Evolutionary conservation across 2,888 invertebrate species (phyloP).

Genomic region (Entomobrya proxima): DNA sequence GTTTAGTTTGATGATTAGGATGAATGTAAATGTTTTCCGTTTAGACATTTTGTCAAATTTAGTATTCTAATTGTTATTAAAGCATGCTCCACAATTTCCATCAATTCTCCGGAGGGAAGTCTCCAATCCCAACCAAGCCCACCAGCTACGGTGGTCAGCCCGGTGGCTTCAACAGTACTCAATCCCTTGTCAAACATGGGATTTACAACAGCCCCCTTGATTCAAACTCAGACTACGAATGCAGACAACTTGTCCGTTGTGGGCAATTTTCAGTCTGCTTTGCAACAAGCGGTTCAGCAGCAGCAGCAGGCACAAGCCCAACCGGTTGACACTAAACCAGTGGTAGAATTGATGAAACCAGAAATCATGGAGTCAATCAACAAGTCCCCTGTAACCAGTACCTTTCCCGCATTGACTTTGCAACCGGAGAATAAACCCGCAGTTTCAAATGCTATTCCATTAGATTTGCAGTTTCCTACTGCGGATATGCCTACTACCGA

Average conservation of each 20-base stretch:
- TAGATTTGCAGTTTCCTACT: conserved; percentile 71
- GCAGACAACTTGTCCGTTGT: conserved; percentile 64
- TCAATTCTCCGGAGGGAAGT: conserved; percentile 50
- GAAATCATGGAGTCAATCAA: conserved; percentile 47
- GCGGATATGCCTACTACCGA: conserved; percentile 47
- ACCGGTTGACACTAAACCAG: conserved; percentile 35
- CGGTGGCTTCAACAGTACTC: conserved; percentile 19
- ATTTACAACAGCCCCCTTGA: conserved; percentile 36
- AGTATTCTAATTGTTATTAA: not conserved
- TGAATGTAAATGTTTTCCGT: not conserved
- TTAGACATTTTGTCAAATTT: not conserved
- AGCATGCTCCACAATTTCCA: conserved; percentile 50
- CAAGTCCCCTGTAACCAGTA: not conserved
- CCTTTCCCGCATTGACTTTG: conserved; percentile 29
- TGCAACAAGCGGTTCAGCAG: conserved; percentile 66
- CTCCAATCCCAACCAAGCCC: conserved; percentile 46
- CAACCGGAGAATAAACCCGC: conserved; percentile 49
- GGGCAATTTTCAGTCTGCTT: conserved; percentile 62
- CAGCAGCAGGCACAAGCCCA: conserved; percentile 45
- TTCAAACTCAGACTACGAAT: conserved; percentile 42
- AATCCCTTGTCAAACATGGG: conserved; percentile 53
- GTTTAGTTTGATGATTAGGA: not conserved
- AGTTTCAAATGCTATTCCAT: conserved; percentile 58
- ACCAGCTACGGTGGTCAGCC: not conserved
- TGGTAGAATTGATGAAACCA: conserved; percentile 35